Base-by-base conservation (phyloP, 2,888 invertebrate species). In the Acronicta aceris region DNA sequence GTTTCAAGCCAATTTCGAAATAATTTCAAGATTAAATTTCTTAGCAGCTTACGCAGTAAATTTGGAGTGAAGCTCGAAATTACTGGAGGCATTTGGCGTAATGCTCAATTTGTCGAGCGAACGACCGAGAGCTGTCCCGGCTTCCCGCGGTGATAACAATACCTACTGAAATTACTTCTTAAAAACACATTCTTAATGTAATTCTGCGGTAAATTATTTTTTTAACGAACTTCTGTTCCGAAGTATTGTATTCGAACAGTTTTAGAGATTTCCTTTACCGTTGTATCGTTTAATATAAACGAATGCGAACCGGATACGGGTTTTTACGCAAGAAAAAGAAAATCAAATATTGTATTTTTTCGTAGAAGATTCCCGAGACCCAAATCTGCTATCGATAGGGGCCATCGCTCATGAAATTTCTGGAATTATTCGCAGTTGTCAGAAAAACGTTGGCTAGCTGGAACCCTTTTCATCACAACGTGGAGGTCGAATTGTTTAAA, bases 41-140 rank as follows among this genome's bases (percentile, higher is more conserved):
- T 88, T 87, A 82, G 82, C 82, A 87, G 88, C 87, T 90, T 90
- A 88, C 85, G 85, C 85, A 88, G 84, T 88, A 89, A 92, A 91
- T 91, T 90, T 86, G 81, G 82, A 88, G 86, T 86, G 84, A 86
- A 86, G 85, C 87, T 81, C 78, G 69, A 88, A 90, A 92, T 92
- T 89, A 89, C 91, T 80, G 84, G 82, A 82, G 84, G 87, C 87
- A 86, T 90, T 92, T 85, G 82, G 82, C 75, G 83, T 86, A 91
- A 91, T 89, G 89, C 89, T 91, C 91, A 90, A 91, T 92, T 92
- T 91, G 87, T 86, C 86, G 80, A 71, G 81, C 72, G 82, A 85
- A 79, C 83, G 83, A 81, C 75, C 71, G 71, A 64, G 78, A 79
- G 76, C 65, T 79, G 74, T 70, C 76, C 76, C 79, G 79, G 79